Evolutionary conservation across 2,888 invertebrate genomes (phyloP).

Genomic region (Habroteleia sp.): DNA sequence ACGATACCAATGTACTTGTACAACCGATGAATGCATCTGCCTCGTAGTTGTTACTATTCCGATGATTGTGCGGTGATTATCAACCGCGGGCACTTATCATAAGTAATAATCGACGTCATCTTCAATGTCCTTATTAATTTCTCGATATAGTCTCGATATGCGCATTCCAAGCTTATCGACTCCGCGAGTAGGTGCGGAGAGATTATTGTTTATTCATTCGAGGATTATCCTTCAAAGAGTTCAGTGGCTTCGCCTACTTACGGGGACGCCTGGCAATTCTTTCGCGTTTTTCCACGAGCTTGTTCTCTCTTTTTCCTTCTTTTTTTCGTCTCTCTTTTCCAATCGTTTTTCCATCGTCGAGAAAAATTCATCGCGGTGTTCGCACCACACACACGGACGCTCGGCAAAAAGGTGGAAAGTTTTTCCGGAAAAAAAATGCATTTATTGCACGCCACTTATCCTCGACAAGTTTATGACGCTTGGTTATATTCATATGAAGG

Average conservation of each 20-base stretch:
- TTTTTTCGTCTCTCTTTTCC: constrained; percentile 52
- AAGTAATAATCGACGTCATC: constrained; percentile 63
- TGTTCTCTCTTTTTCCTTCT: constrained; percentile 63
- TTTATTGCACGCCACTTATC: constrained; percentile 56
- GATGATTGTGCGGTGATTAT: constrained; percentile 50
- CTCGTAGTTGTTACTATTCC: constrained; percentile 51
- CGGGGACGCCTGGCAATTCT: constrained; percentile 72
- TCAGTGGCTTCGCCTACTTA: constrained; percentile 78
- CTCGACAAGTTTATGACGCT: constrained; percentile 55
- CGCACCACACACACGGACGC: constrained; percentile 35
- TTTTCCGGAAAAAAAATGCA: constrained; percentile 60
- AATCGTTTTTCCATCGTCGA: constrained; percentile 43
- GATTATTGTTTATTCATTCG: constrained; percentile 78
- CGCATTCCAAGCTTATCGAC: constrained; percentile 65
- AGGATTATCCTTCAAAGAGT: constrained; percentile 78
- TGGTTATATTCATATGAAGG: constrained; percentile 45
- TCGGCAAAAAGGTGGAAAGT: constrained; percentile 58
- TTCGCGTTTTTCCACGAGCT: constrained; percentile 70
- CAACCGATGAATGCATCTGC: not conserved
- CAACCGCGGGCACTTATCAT: constrained; percentile 45
- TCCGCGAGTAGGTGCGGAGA: constrained; percentile 65
- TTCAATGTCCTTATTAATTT: constrained; percentile 65
- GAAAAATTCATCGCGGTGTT: constrained; percentile 49
- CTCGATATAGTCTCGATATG: constrained; percentile 64
- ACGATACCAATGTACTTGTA: too few species aligned